Base-by-base conservation (phyloP, 2,113 vertebrate species). In the Zingel zingel region DNA sequence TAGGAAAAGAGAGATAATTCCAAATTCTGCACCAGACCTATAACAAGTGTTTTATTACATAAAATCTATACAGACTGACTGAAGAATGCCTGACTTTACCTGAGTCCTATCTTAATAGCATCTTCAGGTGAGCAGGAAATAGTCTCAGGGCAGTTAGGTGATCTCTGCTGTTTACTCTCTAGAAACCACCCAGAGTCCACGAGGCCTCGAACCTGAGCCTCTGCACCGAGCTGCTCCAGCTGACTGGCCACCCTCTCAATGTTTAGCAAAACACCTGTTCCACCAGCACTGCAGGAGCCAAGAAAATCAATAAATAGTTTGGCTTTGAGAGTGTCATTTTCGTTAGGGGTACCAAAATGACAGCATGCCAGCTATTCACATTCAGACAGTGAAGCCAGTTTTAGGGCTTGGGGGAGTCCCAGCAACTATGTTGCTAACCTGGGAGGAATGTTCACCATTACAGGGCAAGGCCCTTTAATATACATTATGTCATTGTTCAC, bases 181-280 rank as follows among this genome's bases (percentile, higher is more conserved):
- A 97, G 90, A 84, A 97, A 97, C 96, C 96, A 97, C 1, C 96
- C 96, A 2, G 96, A 97, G 83, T 97, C 96, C 25, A 96, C 96
- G 21, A 96, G 91, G 6, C 96, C 96, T 58, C 96, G 93, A 27
- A 97, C 96, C 88, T 96, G 96, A 64, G 94, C 91, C 63, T 96
- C 95, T 0, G 93, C 93, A 11, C 95, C 95, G 1, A 96, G 89
- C 86, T 95, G 94, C 85, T 91, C 91, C 82, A 96, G 88, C 72
- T 96, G 95, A 83, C 80, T 89, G 53, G 96, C 94, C 70, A 96
- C 94, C 68, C 94, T 93, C 74, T 96, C 96, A 14, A 97, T 94
- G 90, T 97, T 96, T 59, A 97, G 90, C 85, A 97, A 84, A 59
- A 97, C 96, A 72, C 96, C 96, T 70, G 95, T 96, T 47, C 95